These are phyloP conservation scores for Virgularia gustaviana DNA, from an alignment of 92 coral and sea anemone genomes.

Conservation along the genomic window DNA sequence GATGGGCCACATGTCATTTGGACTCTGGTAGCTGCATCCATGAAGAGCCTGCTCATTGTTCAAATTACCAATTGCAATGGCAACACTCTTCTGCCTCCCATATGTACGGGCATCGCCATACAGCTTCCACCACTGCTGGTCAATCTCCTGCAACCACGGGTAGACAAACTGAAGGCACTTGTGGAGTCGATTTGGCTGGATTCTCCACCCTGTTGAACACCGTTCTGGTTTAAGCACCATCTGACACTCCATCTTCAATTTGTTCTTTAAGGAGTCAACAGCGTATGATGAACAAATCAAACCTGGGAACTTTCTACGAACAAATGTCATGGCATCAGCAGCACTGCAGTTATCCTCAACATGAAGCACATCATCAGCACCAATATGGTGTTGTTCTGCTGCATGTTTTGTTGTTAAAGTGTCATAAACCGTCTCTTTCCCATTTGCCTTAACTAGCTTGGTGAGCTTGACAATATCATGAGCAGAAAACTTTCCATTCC, in stretches of 20 bases:
- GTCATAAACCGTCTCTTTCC: slow-evolving; percentile 32
- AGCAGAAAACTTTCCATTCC: slow-evolving; percentile 38
- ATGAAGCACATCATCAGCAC: slow-evolving; percentile 29
- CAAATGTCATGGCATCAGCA: slow-evolving; percentile 1
- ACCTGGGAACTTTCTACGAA: slow-evolving; percentile 19
- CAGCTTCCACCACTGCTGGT: slow-evolving; percentile 54
- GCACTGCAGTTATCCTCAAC: slow-evolving; percentile 40
- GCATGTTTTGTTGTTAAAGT: slow-evolving; percentile 36
- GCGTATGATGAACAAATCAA: slow-evolving; percentile 13
- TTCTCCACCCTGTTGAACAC: slow-evolving; percentile 47
- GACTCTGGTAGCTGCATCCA: too few relatives aligned
- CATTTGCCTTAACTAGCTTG: slow-evolving; percentile 9
- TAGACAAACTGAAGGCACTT: slow-evolving; percentile 33
- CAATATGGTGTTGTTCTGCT: slow-evolving; percentile 18
- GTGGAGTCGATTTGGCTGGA: slow-evolving; percentile 29
- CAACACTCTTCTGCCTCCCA: slow-evolving; percentile 44
- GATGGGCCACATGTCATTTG: too few relatives aligned
- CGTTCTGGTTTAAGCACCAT: slow-evolving; percentile 19
- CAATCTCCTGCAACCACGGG: slow-evolving; percentile 47
- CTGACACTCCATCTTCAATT: slow-evolving; percentile 21
- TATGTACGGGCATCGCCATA: too few relatives aligned
- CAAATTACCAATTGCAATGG: slow-evolving; percentile 19
- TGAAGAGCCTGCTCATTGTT: too few relatives aligned
- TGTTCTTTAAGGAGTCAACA: slow-evolving; percentile 1
- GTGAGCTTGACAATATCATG: slow-evolving; percentile 44